These are phyloP conservation scores for Toxotes lorentzi DNA, from an alignment of 2,797 vertebrate genomes.

Conservation along the genomic window DNA sequence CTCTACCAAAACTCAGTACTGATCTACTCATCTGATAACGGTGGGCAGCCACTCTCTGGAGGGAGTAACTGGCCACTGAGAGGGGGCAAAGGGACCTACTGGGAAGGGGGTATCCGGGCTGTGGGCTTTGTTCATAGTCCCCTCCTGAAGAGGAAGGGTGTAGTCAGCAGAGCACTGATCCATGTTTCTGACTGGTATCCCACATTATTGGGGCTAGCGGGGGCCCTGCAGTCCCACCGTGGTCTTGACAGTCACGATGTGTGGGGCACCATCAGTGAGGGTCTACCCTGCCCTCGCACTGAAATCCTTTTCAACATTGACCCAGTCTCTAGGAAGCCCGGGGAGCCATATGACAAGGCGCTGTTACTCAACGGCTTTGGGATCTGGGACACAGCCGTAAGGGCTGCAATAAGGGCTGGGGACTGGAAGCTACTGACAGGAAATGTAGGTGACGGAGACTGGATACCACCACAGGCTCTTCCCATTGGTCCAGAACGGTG, in stretches of 20 bases:
- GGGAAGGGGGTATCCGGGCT: constrained; percentile 94
- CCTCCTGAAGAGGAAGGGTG: constrained; percentile 89
- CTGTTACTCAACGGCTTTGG: constrained; percentile 90
- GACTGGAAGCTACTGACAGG: constrained; percentile 96
- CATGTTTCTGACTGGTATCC: constrained; percentile 97
- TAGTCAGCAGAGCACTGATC: constrained; percentile 90
- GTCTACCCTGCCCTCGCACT: constrained; percentile 88
- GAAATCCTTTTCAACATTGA: constrained; percentile 98
- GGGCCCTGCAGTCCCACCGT: constrained; percentile 81
- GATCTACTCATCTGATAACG: constrained; percentile 95
- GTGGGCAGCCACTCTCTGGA: constrained; percentile 92
- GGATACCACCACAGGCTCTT: constrained; percentile 92
- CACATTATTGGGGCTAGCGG: constrained; percentile 90
- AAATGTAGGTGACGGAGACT: constrained; percentile 92
- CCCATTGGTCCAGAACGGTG: constrained; percentile 86
- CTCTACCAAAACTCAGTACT: constrained; percentile 92
- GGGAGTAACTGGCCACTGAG: constrained; percentile 96
- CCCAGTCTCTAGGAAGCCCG: constrained; percentile 91
- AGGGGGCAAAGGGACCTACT: constrained; percentile 95
- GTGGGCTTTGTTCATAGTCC: constrained; percentile 96
- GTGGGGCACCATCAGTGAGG: constrained; percentile 92
- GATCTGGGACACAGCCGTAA: constrained; percentile 95
- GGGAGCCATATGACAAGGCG: constrained; percentile 79
- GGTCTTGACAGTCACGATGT: constrained; percentile 92
- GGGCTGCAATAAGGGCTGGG: constrained; percentile 90